These are phyloP conservation scores for Cygnus olor DNA, from an alignment of 2,797 vertebrate species.

Conservation along the genomic window DNA sequence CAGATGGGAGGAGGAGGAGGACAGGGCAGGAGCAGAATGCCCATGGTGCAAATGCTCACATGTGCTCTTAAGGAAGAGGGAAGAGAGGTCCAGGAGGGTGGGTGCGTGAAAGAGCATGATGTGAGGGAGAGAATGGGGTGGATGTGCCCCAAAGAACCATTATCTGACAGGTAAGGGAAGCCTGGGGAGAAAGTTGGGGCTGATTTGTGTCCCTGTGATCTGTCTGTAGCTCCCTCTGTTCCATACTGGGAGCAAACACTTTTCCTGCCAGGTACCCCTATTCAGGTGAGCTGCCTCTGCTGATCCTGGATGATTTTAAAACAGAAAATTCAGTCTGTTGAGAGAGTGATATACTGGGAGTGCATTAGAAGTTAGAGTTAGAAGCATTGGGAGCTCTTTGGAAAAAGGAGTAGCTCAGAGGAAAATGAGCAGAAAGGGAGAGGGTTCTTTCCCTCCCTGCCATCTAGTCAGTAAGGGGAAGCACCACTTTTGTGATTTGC, in stretches of 20 bases:
- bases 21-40: neutral
- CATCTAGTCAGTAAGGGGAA: neutral
- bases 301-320: neutral
- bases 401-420: neutral
- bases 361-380: neutral
- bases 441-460: neutral
- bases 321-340: neutral
- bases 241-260: neutral
- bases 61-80: neutral
- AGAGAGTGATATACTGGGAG: neutral
- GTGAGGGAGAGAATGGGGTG: neutral
- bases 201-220: neutral
- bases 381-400: neutral
- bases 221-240: neutral
- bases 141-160: neutral
- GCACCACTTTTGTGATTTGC: neutral
- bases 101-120: neutral
- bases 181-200: neutral
- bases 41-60: neutral
- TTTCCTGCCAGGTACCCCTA: neutral
- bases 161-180: neutral
- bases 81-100: neutral
- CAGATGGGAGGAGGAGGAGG: neutral
- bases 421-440: neutral
- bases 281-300: neutral